These are phyloP conservation scores for Heliocidaris erythrogramma DNA, from an alignment of 35 echinoderm and acorn worm species.

Conservation along the genomic window DNA sequence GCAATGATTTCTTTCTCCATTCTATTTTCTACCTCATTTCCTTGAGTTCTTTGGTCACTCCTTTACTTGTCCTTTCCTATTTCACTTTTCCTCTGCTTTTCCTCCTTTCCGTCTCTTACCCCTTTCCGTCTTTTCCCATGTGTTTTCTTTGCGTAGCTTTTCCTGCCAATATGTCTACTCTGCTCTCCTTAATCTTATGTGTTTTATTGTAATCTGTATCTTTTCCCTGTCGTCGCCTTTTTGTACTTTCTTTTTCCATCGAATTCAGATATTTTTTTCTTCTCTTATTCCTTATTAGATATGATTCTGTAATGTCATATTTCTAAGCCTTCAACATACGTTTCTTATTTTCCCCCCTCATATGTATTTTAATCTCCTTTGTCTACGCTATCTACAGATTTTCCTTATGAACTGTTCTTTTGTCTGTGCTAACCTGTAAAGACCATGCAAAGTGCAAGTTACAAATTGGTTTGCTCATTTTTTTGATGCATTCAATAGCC, in stretches of 20 bases:
- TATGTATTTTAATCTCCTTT: no score
- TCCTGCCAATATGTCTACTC: neutral
- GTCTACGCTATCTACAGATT: neutral
- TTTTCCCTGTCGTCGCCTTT: no score
- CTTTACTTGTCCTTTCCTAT: neutral
- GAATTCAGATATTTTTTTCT: no score
- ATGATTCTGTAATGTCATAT: no score
- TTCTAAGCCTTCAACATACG: no score
- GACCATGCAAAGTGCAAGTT: neutral
- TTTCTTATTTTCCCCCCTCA: no score
- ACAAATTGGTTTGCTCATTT: neutral
- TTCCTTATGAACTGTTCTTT: neutral
- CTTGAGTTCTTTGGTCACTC: neutral
- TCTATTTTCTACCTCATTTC: neutral
- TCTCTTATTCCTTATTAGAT: no score
- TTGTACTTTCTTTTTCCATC: no score
- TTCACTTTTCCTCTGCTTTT: neutral
- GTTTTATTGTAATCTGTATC: neutral
- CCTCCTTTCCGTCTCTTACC: neutral
- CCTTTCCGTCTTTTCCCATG: neutral
- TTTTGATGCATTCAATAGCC: neutral
- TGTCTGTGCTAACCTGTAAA: neutral
- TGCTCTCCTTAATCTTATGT: neutral
- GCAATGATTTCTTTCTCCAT: neutral
- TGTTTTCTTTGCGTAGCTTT: neutral